Percentiles rank a stretch among this genome's conserved stretches.
These are phyloP conservation scores for Notamacropus eugenii DNA, from an alignment of 2,797 vertebrate species.

Conservation along the genomic window DNA sequence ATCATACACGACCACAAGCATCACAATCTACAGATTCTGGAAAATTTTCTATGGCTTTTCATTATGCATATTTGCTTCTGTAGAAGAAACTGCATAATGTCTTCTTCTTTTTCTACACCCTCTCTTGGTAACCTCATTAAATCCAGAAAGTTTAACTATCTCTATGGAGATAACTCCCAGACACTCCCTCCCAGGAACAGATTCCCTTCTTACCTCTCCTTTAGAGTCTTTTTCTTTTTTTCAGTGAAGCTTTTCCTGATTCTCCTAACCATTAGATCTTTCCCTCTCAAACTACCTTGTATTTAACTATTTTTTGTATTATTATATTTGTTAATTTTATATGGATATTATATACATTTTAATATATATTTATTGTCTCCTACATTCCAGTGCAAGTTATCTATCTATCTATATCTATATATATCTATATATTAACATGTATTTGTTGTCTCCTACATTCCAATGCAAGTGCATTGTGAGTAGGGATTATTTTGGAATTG, in stretches of 20 bases:
- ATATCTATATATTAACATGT: not conserved
- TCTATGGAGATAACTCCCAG: not conserved
- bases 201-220: not conserved
- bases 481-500: not conserved
- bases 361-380: not conserved
- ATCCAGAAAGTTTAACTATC: not conserved
- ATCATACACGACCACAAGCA: not conserved
- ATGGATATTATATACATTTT: not conserved
- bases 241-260: not conserved
- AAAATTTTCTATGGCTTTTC: not conserved
- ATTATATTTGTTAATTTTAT: not conserved
- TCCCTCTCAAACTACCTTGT: not conserved
- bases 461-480: not conserved
- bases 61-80: not conserved
- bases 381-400: not conserved
- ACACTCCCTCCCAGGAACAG: not conserved
- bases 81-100: not conserved
- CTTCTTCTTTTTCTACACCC: not conserved
- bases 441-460: not conserved
- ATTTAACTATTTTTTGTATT: not conserved
- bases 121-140: not conserved
- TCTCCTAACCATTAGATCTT: not conserved
- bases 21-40: not conserved
- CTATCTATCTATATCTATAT: too few relatives aligned
- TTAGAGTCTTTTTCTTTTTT: not conserved